A percentile compares a stretch with the other conserved stretches of the same genome.
These are phyloP conservation scores for Pterocles orientalis DNA, from an alignment of 2,113 vertebrate species.

Conservation along the genomic window DNA sequence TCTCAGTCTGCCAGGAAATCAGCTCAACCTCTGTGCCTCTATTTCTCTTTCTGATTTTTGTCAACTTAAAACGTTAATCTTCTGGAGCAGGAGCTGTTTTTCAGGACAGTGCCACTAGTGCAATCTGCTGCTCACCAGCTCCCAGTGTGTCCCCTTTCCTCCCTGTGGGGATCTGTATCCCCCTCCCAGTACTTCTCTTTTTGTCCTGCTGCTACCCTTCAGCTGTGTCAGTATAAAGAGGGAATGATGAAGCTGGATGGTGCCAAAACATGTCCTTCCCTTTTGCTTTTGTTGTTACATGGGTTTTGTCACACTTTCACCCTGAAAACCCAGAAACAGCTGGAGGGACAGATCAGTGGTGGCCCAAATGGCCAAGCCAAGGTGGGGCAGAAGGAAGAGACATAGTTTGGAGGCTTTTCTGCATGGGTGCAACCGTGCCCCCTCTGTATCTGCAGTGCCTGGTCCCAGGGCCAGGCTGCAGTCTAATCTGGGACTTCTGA, in stretches of 20 bases:
- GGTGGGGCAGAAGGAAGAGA: neutral
- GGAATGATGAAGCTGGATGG: neutral
- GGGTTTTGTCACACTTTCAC: neutral
- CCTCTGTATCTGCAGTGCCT: neutral
- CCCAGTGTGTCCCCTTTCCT: fast-evolving
- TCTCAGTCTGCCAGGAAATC: neutral
- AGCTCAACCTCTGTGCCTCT: neutral
- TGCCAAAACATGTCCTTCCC: neutral
- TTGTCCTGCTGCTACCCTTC: neutral
- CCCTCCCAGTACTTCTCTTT: neutral
- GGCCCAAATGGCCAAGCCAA: neutral
- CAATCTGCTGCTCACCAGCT: neutral
- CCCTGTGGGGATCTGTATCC: fast-evolving
- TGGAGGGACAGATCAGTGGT: neutral
- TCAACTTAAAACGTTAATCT: neutral
- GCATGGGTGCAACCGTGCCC: neutral
- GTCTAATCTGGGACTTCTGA: neutral
- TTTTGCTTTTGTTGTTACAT: neutral
- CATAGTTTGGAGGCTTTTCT: neutral
- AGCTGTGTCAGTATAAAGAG: neutral
- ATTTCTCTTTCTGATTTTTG: neutral
- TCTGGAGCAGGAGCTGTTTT: neutral
- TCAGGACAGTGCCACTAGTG: neutral
- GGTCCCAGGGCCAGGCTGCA: neutral
- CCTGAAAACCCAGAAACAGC: neutral